These are phyloP conservation scores for Seriola dumerili DNA, from an alignment of 2,113 vertebrate species.

Conservation along the genomic window DNA sequence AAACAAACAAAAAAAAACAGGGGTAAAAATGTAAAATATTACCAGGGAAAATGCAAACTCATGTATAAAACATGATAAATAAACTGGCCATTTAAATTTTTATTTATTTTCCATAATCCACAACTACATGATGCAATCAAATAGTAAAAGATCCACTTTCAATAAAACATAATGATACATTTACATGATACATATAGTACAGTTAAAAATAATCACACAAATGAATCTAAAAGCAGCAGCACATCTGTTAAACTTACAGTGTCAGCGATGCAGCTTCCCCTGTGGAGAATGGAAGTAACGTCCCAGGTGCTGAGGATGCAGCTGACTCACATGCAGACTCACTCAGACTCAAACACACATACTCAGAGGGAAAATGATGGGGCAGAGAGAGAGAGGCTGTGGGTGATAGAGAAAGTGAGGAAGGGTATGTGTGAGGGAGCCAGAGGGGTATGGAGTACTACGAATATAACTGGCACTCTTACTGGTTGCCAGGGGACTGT, in stretches of 20 bases:
- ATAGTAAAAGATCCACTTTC: background rate
- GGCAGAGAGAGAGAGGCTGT: slow-evolving; percentile 27
- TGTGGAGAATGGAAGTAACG: slow-evolving; percentile 46
- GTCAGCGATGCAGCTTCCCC: slow-evolving; percentile 45
- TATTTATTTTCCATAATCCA: background rate
- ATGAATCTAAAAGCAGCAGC: background rate
- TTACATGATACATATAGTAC: background rate
- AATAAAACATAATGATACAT: background rate
- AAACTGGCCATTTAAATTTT: background rate
- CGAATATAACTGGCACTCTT: slow-evolving; percentile 64
- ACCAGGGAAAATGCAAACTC: background rate
- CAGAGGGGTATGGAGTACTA: slow-evolving; percentile 59
- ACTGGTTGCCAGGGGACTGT: slow-evolving; percentile 79
- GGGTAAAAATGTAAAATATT: background rate
- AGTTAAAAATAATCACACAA: background rate
- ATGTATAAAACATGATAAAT: background rate
- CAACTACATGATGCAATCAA: background rate
- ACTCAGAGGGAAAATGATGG: background rate
- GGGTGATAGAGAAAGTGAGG: slow-evolving; percentile 54
- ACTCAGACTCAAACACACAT: slow-evolving; percentile 20
- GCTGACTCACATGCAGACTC: slow-evolving; percentile 61
- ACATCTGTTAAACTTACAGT: slow-evolving; percentile 63
- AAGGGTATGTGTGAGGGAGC: slow-evolving; percentile 54
- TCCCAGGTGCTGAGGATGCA: slow-evolving; percentile 70
- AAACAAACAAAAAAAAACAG: background rate